These are phyloP conservation scores for Caerostris extrusa DNA, from an alignment of 1,140 invertebrate species.

Conservation along the genomic window DNA sequence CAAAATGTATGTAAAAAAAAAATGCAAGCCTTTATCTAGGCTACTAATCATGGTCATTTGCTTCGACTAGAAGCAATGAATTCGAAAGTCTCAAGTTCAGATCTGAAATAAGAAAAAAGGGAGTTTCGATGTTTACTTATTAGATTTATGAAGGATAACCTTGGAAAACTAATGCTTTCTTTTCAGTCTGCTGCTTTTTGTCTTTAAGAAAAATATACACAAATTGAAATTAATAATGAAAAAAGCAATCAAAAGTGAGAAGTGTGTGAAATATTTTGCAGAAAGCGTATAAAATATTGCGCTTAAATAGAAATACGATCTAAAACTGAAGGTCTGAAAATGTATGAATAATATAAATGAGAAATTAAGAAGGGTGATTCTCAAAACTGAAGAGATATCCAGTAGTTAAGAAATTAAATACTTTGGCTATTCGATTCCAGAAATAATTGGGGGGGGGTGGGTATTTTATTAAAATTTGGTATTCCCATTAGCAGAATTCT, in stretches of 20 bases:
- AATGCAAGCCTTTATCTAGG: not conserved
- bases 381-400: not conserved
- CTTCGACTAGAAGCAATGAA: not conserved
- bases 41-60: not conserved
- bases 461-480: no score
- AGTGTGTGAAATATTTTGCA: not conserved
- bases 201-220: not conserved
- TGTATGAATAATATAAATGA: not conserved
- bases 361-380: not conserved
- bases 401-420: no score
- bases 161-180: not conserved
- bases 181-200: not conserved
- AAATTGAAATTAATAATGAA: not conserved
- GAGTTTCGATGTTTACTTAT: constrained; percentile 3
- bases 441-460: no score
- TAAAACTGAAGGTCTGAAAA: not conserved
- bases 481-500: no score
- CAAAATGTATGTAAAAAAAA: not conserved
- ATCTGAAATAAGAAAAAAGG: not conserved
- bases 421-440: no score
- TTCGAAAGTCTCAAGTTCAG: not conserved
- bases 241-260: not conserved
- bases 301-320: not conserved
- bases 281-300: not conserved
- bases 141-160: not conserved